These are phyloP conservation scores for Balaenoptera acutorostrata DNA, from an alignment of 2,113 vertebrate genomes.

Conservation along the genomic window DNA sequence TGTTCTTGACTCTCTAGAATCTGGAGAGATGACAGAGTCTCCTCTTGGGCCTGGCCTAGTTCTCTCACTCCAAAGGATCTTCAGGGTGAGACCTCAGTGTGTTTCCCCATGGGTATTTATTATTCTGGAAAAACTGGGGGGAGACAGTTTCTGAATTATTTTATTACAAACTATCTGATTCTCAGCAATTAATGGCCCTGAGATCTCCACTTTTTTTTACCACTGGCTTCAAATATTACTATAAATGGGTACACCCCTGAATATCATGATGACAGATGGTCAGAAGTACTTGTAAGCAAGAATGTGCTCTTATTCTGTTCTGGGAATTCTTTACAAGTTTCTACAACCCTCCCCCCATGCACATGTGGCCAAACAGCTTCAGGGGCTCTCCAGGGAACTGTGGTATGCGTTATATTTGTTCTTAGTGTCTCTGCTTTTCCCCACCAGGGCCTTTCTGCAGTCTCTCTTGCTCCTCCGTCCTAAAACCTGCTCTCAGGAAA, in stretches of 20 bases:
- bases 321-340: conserved; percentile 36
- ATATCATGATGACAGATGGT: conserved; percentile 17
- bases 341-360: background rate
- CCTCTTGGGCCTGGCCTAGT: background rate
- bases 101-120: background rate
- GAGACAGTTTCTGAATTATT: background rate
- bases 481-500: background rate
- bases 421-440: background rate
- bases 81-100: background rate
- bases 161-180: background rate
- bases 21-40: background rate
- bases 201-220: background rate
- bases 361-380: background rate
- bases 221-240: background rate
- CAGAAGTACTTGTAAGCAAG: conserved; percentile 31
- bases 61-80: background rate
- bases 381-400: background rate
- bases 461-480: too few relatives aligned
- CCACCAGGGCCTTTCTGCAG: background rate
- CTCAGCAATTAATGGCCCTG: background rate
- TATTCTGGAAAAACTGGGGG: background rate
- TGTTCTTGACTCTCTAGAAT: conserved; percentile 11
- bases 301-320: conserved; percentile 18
- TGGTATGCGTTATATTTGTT: background rate
- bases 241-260: background rate